Percentiles rank a stretch among this genome's conserved stretches.
Conservation (phyloP, 23 tunicate genomes). For the Diplosoma virens region DNA sequence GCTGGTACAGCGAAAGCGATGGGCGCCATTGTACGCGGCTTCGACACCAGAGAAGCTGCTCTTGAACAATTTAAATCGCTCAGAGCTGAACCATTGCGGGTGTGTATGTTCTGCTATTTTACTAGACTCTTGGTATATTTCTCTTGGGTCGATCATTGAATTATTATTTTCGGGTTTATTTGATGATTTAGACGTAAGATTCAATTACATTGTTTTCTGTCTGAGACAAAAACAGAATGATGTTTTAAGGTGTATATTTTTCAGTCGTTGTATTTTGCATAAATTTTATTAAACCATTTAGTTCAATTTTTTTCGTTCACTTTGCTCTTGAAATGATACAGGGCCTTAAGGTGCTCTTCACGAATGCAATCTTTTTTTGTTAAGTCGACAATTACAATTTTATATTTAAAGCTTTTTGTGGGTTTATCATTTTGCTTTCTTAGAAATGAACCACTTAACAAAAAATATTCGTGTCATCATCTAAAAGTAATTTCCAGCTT, state of each 20-base stretch:
- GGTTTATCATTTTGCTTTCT: too few species aligned
- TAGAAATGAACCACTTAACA: too few species aligned
- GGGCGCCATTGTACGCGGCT: constrained; percentile 98
- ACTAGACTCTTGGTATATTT: not conserved
- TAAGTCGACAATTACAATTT: too few species aligned
- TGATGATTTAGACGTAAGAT: too few species aligned
- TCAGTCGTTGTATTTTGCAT: constrained; percentile 27
- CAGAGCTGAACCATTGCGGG: constrained; percentile 84
- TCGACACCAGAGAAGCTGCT: constrained; percentile 95
- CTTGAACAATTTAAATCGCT: constrained; percentile 94
- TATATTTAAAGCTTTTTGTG: too few species aligned
- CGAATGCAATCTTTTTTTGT: too few species aligned
- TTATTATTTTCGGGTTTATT: not conserved
- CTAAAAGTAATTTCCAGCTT: too few species aligned
- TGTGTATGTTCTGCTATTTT: constrained; percentile 15
- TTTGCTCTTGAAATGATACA: too few species aligned
- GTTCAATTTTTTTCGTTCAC: too few species aligned
- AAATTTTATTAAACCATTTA: too few species aligned
- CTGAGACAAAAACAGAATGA: not conserved
- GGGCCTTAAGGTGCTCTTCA: too few species aligned
- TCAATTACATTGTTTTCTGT: not conserved
- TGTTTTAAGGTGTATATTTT: constrained; percentile 51
- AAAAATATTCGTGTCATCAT: too few species aligned
- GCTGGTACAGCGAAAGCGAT: constrained; percentile 95
- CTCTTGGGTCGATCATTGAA: not conserved